These are phyloP conservation scores for Coptodon bakossiorum DNA, from an alignment of 2,113 vertebrate species.

Conservation along the genomic window DNA sequence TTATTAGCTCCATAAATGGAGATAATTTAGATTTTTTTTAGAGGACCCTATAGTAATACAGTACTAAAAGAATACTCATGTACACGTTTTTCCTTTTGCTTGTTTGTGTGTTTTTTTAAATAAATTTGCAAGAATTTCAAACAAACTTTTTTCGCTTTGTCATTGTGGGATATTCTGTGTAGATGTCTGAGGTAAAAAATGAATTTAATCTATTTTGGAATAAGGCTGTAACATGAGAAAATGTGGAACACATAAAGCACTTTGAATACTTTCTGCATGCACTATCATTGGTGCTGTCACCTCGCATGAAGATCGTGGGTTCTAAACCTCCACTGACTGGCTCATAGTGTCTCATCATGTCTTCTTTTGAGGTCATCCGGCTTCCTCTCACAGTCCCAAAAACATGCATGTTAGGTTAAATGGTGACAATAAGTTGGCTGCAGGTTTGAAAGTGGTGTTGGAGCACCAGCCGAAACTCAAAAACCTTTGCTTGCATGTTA, in stretches of 20 bases:
- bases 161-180: neutral
- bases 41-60: neutral
- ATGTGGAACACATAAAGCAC: neutral
- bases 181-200: neutral
- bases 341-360: neutral
- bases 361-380: neutral
- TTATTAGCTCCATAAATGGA: neutral
- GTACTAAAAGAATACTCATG: fast-evolving
- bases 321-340: neutral
- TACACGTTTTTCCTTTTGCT: fast-evolving
- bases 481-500: neutral
- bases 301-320: neutral
- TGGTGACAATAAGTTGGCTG: neutral
- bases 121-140: neutral
- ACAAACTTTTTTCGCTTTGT: fast-evolving
- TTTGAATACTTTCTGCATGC: neutral
- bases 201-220: neutral
- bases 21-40: neutral
- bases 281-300: neutral
- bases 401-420: neutral
- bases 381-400: neutral
- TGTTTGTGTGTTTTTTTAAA: neutral
- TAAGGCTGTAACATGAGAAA: neutral
- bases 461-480: neutral
- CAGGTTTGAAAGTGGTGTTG: neutral